Base-by-base conservation (phyloP, 2,797 vertebrate genomes). In the Centroberyx gerrardi region DNA sequence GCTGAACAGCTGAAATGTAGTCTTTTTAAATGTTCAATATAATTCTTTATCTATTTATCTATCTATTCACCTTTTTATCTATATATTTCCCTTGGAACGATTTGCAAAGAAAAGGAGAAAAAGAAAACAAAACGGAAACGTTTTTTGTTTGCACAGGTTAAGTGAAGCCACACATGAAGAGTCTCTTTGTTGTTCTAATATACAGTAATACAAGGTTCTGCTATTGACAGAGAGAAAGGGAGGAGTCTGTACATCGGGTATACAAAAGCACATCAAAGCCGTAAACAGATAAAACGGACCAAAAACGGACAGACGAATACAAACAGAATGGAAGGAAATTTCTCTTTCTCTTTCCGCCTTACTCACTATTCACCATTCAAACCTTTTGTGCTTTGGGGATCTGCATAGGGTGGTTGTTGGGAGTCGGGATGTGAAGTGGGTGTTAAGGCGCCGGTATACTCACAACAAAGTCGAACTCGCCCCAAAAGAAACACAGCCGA, bases 181-280 rank as follows among this genome's bases (percentile, higher is more conserved):
- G 85, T 94, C 80, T 92, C 89, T 93, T 87, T 90, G 89, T 90
- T 95, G 80, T 91, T 92, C 67, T 86, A 88, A 86, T 94, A 95
- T 82, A 83, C 87, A 85, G 73, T 93, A 93, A 90, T 92, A 93
- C 88, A 60, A 40, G 75, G 78, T 89, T 90, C 56, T 78, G 74
- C 52, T 83, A 55, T 82, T 87, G 84, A 82, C 54, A 92, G 84
- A 82, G 67, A 66, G 89, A 88, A 89, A 70, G 46, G 22, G 89
- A 93, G 94, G 76, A 74, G 90, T 95, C 92, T 96, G 86, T 96
- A 97, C 95, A 96, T 80, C 17, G 62, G 93, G 93, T 94, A 88
- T 96, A 96, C 91, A 97, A 97, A 97, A 96, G 93, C 95, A 91
- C 93, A 92, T 69, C 83, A 80, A 87, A 87, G 88, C 88, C 72